These are phyloP conservation scores for Sinocyclocheilus rhinocerous DNA, from an alignment of 2,113 vertebrate species.

Conservation along the genomic window DNA sequence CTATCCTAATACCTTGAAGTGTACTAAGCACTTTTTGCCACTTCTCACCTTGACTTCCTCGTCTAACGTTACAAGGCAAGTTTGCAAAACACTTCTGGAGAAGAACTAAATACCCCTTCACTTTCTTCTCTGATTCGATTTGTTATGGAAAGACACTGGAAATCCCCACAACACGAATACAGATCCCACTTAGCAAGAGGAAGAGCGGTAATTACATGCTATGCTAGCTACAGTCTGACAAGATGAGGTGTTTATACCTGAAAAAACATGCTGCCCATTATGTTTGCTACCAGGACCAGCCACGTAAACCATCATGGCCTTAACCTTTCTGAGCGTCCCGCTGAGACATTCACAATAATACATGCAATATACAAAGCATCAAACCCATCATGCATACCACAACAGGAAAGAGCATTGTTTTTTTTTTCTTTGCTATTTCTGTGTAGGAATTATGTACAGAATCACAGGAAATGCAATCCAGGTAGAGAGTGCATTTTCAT, in stretches of 20 bases:
- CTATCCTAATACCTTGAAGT: not conserved
- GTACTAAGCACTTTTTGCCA: not conserved
- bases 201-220: conserved; percentile 49
- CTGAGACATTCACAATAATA: not conserved
- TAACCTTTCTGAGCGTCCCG: not conserved
- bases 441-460: not conserved
- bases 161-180: conserved; percentile 45
- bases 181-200: conserved; percentile 6
- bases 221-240: conserved; percentile 38
- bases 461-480: not conserved
- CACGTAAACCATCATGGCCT: conserved; percentile 28
- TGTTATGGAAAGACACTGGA: conserved; percentile 38
- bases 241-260: conserved; percentile 38
- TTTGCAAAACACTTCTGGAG: conserved; percentile 11
- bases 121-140: conserved; percentile 1
- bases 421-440: not conserved
- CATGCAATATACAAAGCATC: not conserved
- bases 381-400: not conserved
- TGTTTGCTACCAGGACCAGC: conserved; percentile 32
- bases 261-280: conserved; percentile 43
- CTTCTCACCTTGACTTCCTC: no score
- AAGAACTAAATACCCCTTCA: not conserved
- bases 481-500: conserved; percentile 1
- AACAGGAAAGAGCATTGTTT: not conserved
- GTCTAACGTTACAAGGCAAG: not conserved